These are phyloP conservation scores for Meloidogyne exigua DNA, from an alignment of 1,140 invertebrate species.

Conservation along the genomic window DNA sequence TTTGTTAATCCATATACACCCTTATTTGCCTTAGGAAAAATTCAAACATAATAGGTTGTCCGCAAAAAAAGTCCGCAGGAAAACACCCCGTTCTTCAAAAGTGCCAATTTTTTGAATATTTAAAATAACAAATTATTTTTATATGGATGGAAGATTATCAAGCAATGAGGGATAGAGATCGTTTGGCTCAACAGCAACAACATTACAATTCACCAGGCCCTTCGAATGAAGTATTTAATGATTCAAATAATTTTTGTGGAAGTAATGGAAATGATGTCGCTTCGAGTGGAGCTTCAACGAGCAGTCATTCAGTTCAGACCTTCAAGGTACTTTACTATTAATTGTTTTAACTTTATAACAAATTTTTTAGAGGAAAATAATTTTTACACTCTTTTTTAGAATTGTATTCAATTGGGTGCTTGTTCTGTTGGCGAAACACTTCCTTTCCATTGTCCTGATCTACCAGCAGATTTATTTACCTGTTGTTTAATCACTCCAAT, in stretches of 20 bases:
- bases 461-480: slow-evolving; percentile 98
- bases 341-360: not conserved
- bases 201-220: slow-evolving; percentile 13
- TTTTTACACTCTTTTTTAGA: slow-evolving; percentile 67
- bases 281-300: slow-evolving; percentile 19
- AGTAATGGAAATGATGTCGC: slow-evolving; percentile 18
- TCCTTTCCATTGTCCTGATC: slow-evolving; percentile 88
- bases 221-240: not conserved
- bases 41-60: too few species aligned
- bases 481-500: slow-evolving; percentile 96
- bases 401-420: slow-evolving; percentile 93
- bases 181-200: slow-evolving; percentile 1
- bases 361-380: not conserved
- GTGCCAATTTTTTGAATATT: too few species aligned
- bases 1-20: too few species aligned
- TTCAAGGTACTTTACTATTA: slow-evolving; percentile 21
- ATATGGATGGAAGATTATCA: slow-evolving; percentile 32
- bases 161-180: not conserved
- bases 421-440: slow-evolving; percentile 85
- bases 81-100: too few species aligned
- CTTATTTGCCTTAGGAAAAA: too few species aligned
- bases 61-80: too few species aligned
- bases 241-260: slow-evolving; percentile 3
- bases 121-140: not conserved
- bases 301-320: slow-evolving; percentile 14